These are phyloP conservation scores for Ennomos erosarius DNA, from an alignment of 2,888 invertebrate species.

Conservation along the genomic window DNA sequence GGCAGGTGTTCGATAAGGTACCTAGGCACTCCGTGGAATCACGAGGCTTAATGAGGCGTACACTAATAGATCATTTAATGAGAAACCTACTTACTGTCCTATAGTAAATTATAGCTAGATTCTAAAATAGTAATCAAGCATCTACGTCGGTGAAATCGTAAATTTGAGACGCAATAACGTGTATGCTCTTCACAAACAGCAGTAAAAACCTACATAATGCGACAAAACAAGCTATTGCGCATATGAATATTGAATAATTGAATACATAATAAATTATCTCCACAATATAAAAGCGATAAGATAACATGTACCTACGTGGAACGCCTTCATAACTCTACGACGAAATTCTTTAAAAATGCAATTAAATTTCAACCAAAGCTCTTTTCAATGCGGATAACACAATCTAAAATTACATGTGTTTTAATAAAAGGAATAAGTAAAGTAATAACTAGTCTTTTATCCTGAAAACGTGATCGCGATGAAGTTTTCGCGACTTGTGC, in stretches of 20 bases:
- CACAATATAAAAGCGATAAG: conserved; percentile 54
- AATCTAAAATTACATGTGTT: not conserved
- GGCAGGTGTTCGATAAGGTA: conserved; percentile 15
- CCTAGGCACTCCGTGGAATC: conserved; percentile 1
- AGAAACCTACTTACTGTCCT: not conserved
- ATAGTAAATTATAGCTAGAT: not conserved
- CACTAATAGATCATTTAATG: not conserved
- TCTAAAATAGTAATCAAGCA: too few relatives aligned
- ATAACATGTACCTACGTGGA: conserved; percentile 43
- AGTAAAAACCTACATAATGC: conserved; percentile 23
- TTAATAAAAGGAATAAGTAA: not conserved
- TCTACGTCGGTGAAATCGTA: not conserved
- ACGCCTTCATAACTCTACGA: conserved; percentile 47
- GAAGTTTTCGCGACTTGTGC: conserved; percentile 52
- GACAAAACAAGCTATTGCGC: conserved; percentile 53
- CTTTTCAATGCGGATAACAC: not conserved
- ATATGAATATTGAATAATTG: conserved; percentile 53
- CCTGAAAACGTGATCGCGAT: conserved; percentile 22
- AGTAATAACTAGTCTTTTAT: not conserved
- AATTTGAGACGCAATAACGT: not conserved
- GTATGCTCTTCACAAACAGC: not conserved
- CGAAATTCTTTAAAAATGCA: not conserved
- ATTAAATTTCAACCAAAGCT: not conserved
- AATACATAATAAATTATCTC: conserved; percentile 55
- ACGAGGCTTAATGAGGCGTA: conserved; percentile 4